A percentile compares a stretch with the other conserved stretches of the same genome.
Evolutionary conservation across 2,888 invertebrate species (phyloP).

Genomic region (Nomada flava): DNA sequence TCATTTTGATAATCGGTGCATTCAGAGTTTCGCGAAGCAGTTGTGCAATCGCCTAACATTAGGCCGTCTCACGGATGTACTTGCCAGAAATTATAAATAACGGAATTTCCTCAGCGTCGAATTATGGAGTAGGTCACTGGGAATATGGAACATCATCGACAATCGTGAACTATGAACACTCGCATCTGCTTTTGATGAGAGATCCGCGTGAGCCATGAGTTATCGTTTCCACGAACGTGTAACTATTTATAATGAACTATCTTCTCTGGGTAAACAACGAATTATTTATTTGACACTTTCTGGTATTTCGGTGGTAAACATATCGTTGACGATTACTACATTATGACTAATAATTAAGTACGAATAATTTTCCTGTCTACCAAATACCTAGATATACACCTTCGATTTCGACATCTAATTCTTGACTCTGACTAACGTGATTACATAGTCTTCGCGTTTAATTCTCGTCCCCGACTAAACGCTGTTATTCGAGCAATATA

Average conservation of each 20-base stretch:
- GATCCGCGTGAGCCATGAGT: background rate
- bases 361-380: background rate
- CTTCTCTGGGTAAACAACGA: background rate
- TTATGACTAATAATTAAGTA: no score
- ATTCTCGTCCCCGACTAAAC: background rate
- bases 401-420: background rate
- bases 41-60: conserved; percentile 80
- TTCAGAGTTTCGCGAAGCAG: conserved; percentile 59
- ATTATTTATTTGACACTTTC: background rate
- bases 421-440: background rate
- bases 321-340: background rate
- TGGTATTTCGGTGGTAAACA: background rate
- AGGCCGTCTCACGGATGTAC: conserved; percentile 71
- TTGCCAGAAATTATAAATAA: conserved; percentile 83
- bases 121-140: conserved; percentile 75
- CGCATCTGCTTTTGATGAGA: background rate
- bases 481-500: background rate
- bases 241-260: background rate
- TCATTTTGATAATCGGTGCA: conserved; percentile 43
- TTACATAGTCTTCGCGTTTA: background rate
- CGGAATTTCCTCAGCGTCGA: conserved; percentile 76
- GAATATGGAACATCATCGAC: conserved; percentile 66
- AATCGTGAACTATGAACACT: conserved; percentile 23
- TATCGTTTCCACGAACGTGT: conserved; percentile 9
- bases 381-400: background rate